Base-by-base conservation (phyloP, 2,888 invertebrate species). In the Sericinus montela region DNA sequence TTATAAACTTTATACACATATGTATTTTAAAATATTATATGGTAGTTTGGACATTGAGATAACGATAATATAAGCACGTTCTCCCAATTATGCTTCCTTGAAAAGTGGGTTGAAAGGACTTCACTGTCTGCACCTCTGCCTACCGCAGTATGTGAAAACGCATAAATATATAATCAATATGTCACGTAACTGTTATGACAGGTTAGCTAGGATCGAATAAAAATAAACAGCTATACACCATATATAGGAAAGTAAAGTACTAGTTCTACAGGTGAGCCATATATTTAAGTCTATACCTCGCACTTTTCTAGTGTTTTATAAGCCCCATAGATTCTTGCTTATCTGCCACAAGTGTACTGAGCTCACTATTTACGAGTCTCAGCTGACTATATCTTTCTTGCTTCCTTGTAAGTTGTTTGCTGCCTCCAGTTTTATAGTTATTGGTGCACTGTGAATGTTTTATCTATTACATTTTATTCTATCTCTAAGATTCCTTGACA, bases 271-370 rank as follows among this genome's bases (percentile, higher is more conserved):
- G 40, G 35, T 49, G 49, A 29, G 9, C 35, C 19, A 35, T 49
- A 28, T 35, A 40, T 49, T n/a, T 9, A 40, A 10, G n/a, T 40
- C 19, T 35, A 44, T 39, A 40, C 11, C 11, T 36, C 37, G 38
- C 37, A 16, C 42, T 42, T 2, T 14, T 43, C 32, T n/a, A 38
- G 43, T 48, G 38, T 38, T 48, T 43, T 78, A 74, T 73, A 81
- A 80, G 75, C 78, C 72, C 79, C 74, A 80, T 83, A 79, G 77
- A 81, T 80, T 75, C 74, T 68, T 75, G 75, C 76, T 80, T 82
- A 81, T 82, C 82, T 80, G 72, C 71, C 71, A 68, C 65, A 65
- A 69, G 71, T 76, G 73, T 71, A 66, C 69, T 68, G 61, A 66
- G 66, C 44, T 64, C 72, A 59, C 70, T 80, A 80, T 80, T 80